Evolutionary conservation across 53 echinoderm and acorn worm genomes (phyloP).

Genomic region (Pentamera pediparva): DNA sequence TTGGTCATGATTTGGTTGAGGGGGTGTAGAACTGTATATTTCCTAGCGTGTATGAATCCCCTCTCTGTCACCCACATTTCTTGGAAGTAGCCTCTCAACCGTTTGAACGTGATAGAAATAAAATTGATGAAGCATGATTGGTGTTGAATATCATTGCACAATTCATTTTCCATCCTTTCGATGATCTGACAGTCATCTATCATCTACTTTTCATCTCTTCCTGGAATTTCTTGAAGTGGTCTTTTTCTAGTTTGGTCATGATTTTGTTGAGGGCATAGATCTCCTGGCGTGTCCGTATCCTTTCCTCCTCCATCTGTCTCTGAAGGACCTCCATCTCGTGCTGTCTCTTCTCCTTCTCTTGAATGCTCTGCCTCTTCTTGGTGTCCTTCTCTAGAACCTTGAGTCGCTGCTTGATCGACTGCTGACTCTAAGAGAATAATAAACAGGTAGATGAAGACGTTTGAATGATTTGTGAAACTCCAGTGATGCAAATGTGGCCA

Average conservation of each 20-base stretch:
- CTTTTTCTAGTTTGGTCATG: conserved; percentile 81
- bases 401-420: conserved; percentile 70
- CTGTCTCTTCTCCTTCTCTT: conserved; percentile 55
- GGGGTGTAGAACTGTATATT: conserved; percentile 90
- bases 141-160: too few relatives aligned
- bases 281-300: conserved; percentile 72
- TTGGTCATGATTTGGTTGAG: conserved; percentile 96
- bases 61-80: conserved; percentile 12
- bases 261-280: conserved; percentile 94
- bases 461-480: not conserved
- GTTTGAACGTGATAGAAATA: too few relatives aligned
- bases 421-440: conserved; percentile 64
- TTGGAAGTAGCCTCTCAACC: too few relatives aligned
- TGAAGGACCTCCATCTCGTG: conserved; percentile 60
- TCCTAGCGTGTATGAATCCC: conserved; percentile 71
- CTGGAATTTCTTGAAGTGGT: conserved; percentile 64
- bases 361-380: conserved; percentile 54
- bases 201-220: conserved; percentile 18
- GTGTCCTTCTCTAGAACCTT: conserved; percentile 55
- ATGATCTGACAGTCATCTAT: too few relatives aligned
- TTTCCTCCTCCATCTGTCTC: conserved; percentile 33
- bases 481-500: too few relatives aligned
- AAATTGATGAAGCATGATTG: too few relatives aligned
- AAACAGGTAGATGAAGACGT: not conserved
- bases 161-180: too few relatives aligned